phyloP scores from a whole-genome alignment of 1,140 invertebrate species.

The Stegodyphus dumicola region DNA sequence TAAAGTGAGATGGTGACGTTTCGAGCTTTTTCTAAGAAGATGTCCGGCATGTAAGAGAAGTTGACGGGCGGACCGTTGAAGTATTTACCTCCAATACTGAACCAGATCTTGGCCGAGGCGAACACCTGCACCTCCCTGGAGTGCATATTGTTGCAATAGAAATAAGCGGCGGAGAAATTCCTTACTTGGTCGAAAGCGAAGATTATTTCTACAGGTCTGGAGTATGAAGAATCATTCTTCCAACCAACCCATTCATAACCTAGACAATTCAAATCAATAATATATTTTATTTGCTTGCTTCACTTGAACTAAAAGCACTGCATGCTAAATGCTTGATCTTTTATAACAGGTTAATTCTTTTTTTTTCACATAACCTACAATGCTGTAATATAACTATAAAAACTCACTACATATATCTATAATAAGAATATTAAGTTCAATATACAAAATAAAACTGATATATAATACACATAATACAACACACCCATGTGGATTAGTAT shows the following conservation, averaged over 20 bases:
- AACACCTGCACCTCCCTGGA: conserved; percentile 79
- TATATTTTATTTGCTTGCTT: background rate
- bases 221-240: conserved; percentile 77
- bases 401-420: no score
- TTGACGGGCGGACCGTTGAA: conserved; percentile 68
- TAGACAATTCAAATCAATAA: conserved; percentile 50
- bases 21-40: conserved; percentile 82
- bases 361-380: no score
- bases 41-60: conserved; percentile 81
- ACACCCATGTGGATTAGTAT: no score
- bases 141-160: conserved; percentile 82
- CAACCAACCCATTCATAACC: conserved; percentile 92
- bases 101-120: conserved; percentile 80
- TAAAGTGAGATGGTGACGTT: conserved; percentile 86
- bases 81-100: conserved; percentile 82
- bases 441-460: no score
- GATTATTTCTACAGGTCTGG: conserved; percentile 73
- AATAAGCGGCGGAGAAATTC: conserved; percentile 87
- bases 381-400: no score
- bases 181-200: conserved; percentile 91
- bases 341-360: no score
- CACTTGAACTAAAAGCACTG: background rate
- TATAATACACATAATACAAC: no score
- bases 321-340: background rate
- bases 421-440: no score